Conservation (phyloP, 2,797 vertebrate genomes). For the Tragelaphus oryx region DNA sequence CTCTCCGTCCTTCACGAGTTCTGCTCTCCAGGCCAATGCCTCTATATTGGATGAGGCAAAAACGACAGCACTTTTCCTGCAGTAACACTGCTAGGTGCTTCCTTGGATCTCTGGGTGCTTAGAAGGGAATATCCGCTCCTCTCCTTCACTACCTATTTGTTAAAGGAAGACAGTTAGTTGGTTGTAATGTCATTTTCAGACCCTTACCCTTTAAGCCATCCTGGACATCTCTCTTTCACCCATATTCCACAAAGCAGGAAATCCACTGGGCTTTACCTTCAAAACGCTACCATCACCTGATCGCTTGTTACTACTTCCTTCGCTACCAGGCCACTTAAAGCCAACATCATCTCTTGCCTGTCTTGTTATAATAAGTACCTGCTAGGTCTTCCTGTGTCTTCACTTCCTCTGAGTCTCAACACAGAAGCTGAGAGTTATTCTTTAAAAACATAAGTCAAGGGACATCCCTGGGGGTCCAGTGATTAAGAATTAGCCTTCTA, state of each 20-base stretch:
- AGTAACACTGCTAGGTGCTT: not conserved
- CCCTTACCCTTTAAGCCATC: not conserved
- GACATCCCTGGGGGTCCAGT: not conserved
- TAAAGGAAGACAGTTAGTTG: not conserved
- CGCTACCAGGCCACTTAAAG: not conserved
- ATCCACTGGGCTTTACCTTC: not conserved
- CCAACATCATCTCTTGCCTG: not conserved
- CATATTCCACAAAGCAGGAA: not conserved
- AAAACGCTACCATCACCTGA: not conserved
- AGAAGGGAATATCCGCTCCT: not conserved
- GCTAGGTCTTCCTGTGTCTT: not conserved
- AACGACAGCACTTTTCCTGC: not conserved
- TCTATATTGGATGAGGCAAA: not conserved
- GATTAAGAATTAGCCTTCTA: not conserved
- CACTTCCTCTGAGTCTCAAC: not conserved
- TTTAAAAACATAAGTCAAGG: not conserved
- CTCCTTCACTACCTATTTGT: not conserved
- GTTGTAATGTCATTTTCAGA: not conserved
- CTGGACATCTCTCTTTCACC: not conserved
- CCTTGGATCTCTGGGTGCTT: not conserved
- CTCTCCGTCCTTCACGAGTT: not conserved
- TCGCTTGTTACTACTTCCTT: not conserved
- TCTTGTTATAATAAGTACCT: not conserved
- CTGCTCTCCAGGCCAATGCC: not conserved
- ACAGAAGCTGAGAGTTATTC: not conserved